Evolutionary conservation across 2,113 vertebrate genomes (phyloP).

Genomic region (Corapipo altera): DNA sequence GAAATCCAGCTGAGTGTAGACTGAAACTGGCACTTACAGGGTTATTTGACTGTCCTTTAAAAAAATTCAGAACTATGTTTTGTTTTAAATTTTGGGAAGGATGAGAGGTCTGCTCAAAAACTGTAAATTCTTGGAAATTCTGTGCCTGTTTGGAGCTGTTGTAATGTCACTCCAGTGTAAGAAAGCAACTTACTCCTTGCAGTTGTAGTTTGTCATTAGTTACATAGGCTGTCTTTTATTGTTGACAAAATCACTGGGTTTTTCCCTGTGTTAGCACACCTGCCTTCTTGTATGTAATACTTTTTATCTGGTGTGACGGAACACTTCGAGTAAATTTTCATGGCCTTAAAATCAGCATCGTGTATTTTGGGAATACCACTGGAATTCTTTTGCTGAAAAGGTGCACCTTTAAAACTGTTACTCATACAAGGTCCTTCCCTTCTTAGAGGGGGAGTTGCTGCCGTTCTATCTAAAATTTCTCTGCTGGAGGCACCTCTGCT

Average conservation of each 20-base stretch:
- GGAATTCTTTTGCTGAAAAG: neutral
- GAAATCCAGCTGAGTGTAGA: neutral
- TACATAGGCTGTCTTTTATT: neutral
- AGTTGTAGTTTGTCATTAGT: neutral
- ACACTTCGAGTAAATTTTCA: neutral
- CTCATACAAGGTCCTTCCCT: neutral
- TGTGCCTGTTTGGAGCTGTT: neutral
- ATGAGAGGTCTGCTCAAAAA: neutral
- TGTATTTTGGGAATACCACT: neutral
- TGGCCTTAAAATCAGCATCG: neutral
- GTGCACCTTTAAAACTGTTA: neutral
- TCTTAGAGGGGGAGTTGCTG: neutral
- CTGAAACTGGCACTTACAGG: neutral
- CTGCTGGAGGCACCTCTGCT: neutral
- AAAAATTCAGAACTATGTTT: neutral
- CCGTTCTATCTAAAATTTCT: neutral
- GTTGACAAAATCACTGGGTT: neutral
- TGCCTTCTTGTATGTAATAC: neutral
- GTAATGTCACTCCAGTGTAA: accelerated
- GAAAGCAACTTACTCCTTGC: neutral
- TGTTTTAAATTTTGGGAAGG: neutral
- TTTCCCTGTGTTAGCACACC: neutral
- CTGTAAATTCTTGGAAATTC: neutral
- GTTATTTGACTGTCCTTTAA: neutral
- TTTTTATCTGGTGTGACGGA: neutral